Conservation (phyloP, 1,140 invertebrate genomes). For the Venturia canescens region DNA sequence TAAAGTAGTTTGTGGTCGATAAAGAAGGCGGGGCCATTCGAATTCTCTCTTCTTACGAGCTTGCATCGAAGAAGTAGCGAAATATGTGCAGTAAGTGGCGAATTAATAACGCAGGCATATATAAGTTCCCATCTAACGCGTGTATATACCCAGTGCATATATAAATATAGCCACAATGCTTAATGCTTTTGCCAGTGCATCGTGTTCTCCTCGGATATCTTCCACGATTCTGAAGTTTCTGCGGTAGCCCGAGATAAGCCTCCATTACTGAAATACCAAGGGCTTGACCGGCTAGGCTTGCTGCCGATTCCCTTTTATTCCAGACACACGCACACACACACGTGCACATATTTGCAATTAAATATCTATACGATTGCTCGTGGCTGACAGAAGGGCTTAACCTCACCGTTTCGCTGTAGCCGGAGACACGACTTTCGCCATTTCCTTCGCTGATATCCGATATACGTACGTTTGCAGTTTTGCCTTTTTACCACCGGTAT, state of each 20-base stretch:
- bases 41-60: constrained; percentile 10
- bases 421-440: background rate
- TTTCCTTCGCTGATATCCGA: background rate
- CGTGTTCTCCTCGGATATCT: constrained; percentile 7
- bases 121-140: background rate
- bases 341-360: background rate
- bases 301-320: constrained; percentile 13
- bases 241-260: constrained; percentile 65
- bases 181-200: constrained; percentile 35
- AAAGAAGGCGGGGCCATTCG: constrained; percentile 19
- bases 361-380: background rate
- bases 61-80: constrained; percentile 54
- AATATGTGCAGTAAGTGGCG: constrained; percentile 60
- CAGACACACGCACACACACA: background rate
- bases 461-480: background rate
- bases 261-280: constrained; percentile 65
- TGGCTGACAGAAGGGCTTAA: background rate
- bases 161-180: background rate
- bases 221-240: constrained; percentile 49
- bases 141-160: background rate
- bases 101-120: constrained; percentile 63
- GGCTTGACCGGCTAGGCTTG: constrained; percentile 32
- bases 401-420: background rate
- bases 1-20: constrained; percentile 8
- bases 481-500: background rate